Evolutionary conservation across 2,888 invertebrate species (phyloP).

Genomic region (Drosophila dives): DNA sequence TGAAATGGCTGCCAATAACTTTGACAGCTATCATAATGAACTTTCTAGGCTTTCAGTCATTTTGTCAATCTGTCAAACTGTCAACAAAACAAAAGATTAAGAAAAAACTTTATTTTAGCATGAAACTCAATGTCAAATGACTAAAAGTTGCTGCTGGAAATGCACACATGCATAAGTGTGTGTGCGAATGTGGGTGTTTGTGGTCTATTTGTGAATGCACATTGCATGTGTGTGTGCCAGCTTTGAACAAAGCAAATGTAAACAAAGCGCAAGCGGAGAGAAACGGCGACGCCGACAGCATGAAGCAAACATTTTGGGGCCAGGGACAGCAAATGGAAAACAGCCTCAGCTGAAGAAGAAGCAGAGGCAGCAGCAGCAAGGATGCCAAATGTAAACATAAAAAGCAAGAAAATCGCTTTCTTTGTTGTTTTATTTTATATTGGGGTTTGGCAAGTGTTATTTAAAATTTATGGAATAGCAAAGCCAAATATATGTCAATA

Average conservation of each 20-base stretch:
- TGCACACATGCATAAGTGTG: constrained; percentile 17
- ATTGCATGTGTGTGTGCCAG: constrained; percentile 37
- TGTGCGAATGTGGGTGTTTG: constrained; percentile 18
- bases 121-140: constrained; percentile 21
- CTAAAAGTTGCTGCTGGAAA: constrained; percentile 42
- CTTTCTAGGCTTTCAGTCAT: constrained; percentile 2
- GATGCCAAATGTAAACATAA: constrained; percentile 68
- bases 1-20: not conserved
- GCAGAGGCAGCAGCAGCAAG: constrained; percentile 44
- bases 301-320: constrained; percentile 74
- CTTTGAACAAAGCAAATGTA: constrained; percentile 73
- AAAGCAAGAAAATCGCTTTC: constrained; percentile 7
- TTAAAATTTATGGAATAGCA: constrained; percentile 71
- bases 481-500: constrained; percentile 60
- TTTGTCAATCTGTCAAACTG: not conserved
- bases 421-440: constrained; percentile 43
- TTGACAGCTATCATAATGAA: not conserved
- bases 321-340: constrained; percentile 61
- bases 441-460: constrained; percentile 56
- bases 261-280: constrained; percentile 63
- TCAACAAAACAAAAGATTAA: not conserved
- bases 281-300: constrained; percentile 41
- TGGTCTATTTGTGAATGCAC: constrained; percentile 46
- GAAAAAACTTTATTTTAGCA: constrained; percentile 11
- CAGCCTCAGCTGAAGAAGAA: constrained; percentile 51